A percentile compares a stretch with the other conserved stretches of the same genome.
Conservation (phyloP, 2,888 invertebrate species). For the Thymelicus acteon region DNA sequence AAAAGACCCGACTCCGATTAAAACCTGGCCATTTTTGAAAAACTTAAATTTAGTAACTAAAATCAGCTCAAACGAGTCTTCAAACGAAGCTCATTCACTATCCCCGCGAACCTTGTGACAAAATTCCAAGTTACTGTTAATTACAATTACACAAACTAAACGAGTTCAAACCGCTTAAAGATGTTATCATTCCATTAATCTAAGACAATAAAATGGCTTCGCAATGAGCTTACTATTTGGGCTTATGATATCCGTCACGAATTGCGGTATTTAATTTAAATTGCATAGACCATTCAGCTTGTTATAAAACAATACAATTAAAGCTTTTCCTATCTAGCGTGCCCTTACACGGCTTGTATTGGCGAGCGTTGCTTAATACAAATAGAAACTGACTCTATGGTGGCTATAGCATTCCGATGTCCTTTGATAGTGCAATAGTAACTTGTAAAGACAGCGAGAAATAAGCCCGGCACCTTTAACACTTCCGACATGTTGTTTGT, state of each 20-base stretch:
- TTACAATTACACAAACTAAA: neutral
- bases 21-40: too few relatives aligned
- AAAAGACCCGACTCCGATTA: too few relatives aligned
- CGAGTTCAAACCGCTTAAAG: neutral
- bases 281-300: conserved; percentile 16
- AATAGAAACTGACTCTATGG: conserved; percentile 36
- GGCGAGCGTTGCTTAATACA: conserved; percentile 54
- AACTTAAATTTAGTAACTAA: neutral
- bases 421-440: conserved; percentile 34
- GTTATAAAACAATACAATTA: conserved; percentile 62
- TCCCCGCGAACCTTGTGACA: neutral
- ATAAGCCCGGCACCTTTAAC: neutral
- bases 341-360: conserved; percentile 61
- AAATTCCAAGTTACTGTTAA: neutral
- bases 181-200: neutral
- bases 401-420: conserved; percentile 37
- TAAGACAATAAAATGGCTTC: conserved; percentile 1
- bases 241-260: conserved; percentile 23
- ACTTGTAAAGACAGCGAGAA: neutral
- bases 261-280: conserved; percentile 20
- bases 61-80: neutral
- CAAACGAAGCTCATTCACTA: neutral
- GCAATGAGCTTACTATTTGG: conserved; percentile 12
- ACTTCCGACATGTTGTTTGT: neutral
- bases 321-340: conserved; percentile 58